Evolutionary conservation across 2,113 vertebrate genomes (phyloP).

Genomic region (Coturnix japonica): DNA sequence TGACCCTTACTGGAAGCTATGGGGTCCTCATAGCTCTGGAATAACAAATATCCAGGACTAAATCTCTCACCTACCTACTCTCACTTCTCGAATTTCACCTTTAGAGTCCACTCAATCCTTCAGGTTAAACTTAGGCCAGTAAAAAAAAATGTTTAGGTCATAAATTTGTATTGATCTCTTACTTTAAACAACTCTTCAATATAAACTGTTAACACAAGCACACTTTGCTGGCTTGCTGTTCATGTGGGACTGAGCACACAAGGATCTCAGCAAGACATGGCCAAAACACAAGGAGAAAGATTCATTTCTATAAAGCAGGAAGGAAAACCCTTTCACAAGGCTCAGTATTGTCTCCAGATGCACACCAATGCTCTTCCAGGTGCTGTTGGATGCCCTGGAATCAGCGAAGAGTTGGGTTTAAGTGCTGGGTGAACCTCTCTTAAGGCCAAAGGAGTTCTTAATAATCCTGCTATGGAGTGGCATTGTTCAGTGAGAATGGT

Average conservation of each 20-base stretch:
- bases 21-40: background rate
- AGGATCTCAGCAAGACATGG: background rate
- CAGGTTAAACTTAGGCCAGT: background rate
- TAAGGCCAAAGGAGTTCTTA: background rate
- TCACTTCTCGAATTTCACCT: background rate
- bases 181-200: background rate
- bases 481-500: too few relatives aligned
- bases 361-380: background rate
- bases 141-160: background rate
- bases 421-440: background rate
- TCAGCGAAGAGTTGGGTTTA: background rate
- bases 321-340: background rate
- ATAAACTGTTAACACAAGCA: background rate
- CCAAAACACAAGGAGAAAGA: background rate
- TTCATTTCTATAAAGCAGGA: background rate
- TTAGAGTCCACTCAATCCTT: background rate
- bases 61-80: background rate
- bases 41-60: slow-evolving; percentile 18
- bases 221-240: background rate
- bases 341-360: rapidly evolving
- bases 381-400: background rate
- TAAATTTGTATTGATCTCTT: background rate
- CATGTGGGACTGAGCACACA: background rate
- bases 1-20: slow-evolving; percentile 39
- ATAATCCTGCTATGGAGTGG: background rate